Conservation (phyloP, 2,113 vertebrate species). For the Sinocyclocheilus grahami region DNA sequence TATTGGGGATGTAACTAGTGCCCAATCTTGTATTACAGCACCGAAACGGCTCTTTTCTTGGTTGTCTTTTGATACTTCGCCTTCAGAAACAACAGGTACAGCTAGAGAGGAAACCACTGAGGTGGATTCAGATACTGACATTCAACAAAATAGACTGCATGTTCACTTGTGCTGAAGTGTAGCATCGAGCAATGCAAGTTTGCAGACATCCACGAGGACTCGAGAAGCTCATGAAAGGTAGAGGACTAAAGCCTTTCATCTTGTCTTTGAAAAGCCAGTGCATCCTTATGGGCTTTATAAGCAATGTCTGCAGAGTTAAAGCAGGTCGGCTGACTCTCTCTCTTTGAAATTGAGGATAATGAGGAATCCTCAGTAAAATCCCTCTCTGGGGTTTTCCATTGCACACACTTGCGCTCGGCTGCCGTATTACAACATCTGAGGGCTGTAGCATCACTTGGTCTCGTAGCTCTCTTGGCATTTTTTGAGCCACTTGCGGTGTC, state of each 20-base stretch:
- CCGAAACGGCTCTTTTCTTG: not conserved
- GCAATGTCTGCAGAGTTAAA: not conserved
- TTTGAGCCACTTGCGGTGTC: not conserved
- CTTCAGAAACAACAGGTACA: not conserved
- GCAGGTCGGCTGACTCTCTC: not conserved
- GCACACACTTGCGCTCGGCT: not conserved
- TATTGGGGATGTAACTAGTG: not conserved
- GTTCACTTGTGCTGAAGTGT: conserved; percentile 4
- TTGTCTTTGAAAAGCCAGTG: not conserved
- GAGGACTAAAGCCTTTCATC: conserved; percentile 21
- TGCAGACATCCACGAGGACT: conserved; percentile 60
- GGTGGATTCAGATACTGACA: not conserved
- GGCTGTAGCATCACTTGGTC: not conserved
- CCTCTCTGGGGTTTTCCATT: not conserved
- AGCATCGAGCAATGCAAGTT: conserved; percentile 54
- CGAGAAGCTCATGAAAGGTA: conserved; percentile 53
- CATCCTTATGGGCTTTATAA: not conserved
- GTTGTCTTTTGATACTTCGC: conserved; percentile 8
- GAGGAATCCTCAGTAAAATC: conserved; percentile 5
- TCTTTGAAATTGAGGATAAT: conserved; percentile 14
- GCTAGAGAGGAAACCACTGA: not conserved
- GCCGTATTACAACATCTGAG: not conserved
- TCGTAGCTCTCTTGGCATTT: not conserved
- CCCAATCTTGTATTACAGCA: conserved; percentile 4
- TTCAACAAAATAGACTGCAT: not conserved